Evolutionary conservation across 2,888 invertebrate species (phyloP), one percentile per base, ranked within the genome.

Genomic region (Drosophila flavopinicola): DNA sequence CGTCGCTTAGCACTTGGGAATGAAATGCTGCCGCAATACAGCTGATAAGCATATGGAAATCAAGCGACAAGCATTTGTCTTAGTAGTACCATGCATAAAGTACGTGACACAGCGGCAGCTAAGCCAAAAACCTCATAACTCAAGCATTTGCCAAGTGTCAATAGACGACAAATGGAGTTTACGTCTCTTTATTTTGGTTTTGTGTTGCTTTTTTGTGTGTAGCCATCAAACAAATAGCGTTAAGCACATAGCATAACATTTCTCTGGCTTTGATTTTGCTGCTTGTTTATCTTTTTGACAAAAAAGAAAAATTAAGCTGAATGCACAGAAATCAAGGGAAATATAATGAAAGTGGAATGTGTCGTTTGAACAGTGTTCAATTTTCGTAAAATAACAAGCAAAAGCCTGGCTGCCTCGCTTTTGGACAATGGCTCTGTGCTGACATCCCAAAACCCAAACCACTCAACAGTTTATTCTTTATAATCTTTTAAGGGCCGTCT

Each of bases 401-500:
- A 10, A 13, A 27, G 35, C 47, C 35, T 48, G 13, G 29, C n/a
- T 7, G 6, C n/a, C n/a, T n/a, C n/a, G n/a, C n/a, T n/a, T n/a
- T 6, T 51, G 53, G 9, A 58, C 59, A 59, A 58, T 27, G 25
- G 30, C 9, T 9, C 15, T 1, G 35, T 17, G 24, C 29, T 58
- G 17, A 35, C 13, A 35, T 15, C n/a, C 23, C n/a, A 39, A n/a
- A n/a, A 6, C 35, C 4, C 49, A 17, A 10, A 23, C 23, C 41
- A 20, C 39, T 24, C 33, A 15, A 25, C 29, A 44, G 29, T 75
- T 74, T 49, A 68, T 64, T 73, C 71, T 82, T 78, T 78, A 78
- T 85, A 78, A 78, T 78, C 83, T 85, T 74, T 78, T 74, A 73
- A 74, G 78, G 78, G 61, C 57, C 38, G 66, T 84, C 78, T 67